phyloP scores from a whole-genome alignment of 2,888 invertebrate species.

The Plusia festucae region DNA sequence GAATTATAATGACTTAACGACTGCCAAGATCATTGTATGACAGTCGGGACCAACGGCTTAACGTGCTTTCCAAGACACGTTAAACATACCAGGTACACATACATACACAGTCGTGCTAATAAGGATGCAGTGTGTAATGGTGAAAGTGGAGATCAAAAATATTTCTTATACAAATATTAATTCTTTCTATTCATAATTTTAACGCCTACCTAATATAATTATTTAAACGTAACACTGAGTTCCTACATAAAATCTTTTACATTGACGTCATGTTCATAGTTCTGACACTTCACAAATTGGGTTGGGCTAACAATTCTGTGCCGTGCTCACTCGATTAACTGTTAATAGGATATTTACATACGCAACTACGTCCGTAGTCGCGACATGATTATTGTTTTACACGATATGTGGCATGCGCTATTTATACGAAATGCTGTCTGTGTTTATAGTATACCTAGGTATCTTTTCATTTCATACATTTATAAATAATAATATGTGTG shows the following conservation, averaged over 20 bases:
- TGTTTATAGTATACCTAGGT: background rate
- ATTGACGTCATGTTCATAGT: slow-evolving; percentile 40
- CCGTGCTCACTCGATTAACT: slow-evolving; percentile 37
- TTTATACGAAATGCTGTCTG: background rate
- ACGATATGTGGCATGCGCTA: slow-evolving; percentile 42
- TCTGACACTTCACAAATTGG: slow-evolving; percentile 36
- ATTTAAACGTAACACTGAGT: background rate
- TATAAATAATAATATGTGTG: too few species aligned
- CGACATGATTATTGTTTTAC: slow-evolving; percentile 39
- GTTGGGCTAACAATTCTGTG: slow-evolving; percentile 47
- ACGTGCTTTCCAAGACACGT: too few species aligned
- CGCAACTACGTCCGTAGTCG: slow-evolving; percentile 29
- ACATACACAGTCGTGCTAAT: background rate
- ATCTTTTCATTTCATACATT: too few species aligned
- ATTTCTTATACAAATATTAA: background rate
- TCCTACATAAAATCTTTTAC: slow-evolving; percentile 18
- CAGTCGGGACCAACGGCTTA: too few species aligned
- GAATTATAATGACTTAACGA: too few species aligned
- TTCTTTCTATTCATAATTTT: background rate
- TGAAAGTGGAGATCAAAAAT: background rate
- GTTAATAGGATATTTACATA: slow-evolving; percentile 57
- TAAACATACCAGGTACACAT: too few species aligned
- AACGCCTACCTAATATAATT: background rate
- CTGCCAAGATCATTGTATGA: too few species aligned
- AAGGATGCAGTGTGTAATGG: background rate